phyloP scores from a whole-genome alignment of 2,888 invertebrate species.

The Aleiodes alternator region DNA sequence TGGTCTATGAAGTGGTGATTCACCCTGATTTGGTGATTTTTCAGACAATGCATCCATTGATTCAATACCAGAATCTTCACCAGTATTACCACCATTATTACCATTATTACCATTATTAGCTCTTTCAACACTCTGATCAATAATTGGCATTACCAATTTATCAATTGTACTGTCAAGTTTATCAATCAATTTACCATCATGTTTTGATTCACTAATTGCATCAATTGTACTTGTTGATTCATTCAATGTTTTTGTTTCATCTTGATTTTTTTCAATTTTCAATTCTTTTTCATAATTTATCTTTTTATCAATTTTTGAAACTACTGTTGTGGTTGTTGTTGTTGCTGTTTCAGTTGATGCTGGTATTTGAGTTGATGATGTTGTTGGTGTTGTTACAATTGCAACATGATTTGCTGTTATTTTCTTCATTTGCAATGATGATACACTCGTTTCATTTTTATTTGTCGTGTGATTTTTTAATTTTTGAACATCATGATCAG shows the following conservation, averaged over 20 bases:
- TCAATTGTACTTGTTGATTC: conserved; percentile 52
- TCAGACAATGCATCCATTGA: conserved; percentile 96
- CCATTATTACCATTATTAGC: conserved; percentile 59
- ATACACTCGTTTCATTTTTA: conserved; percentile 49
- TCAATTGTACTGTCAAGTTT: neutral
- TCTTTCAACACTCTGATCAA: conserved; percentile 54
- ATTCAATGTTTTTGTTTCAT: conserved; percentile 57
- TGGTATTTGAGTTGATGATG: neutral
- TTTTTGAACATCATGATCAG: conserved; percentile 58
- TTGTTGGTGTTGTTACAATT: neutral
- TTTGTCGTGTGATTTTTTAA: conserved; percentile 67
- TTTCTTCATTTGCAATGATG: conserved; percentile 50
- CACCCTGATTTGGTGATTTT: conserved; percentile 91
- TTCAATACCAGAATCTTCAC: conserved; percentile 94
- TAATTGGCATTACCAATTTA: too few species aligned
- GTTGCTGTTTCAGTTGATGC: conserved; percentile 21
- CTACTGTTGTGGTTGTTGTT: neutral
- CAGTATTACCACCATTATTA: conserved; percentile 76
- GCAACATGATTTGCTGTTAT: conserved; percentile 38
- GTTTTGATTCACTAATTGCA: neutral
- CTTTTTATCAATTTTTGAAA: conserved; percentile 56
- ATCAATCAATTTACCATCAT: neutral
- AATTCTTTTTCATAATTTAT: conserved; percentile 58
- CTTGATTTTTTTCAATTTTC: conserved; percentile 64
- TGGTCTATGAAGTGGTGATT: conserved; percentile 80